Percentiles rank a stretch among this genome's conserved stretches.
These are phyloP conservation scores for Andrena bicolor DNA, from an alignment of 2,888 invertebrate species.

Conservation along the genomic window DNA sequence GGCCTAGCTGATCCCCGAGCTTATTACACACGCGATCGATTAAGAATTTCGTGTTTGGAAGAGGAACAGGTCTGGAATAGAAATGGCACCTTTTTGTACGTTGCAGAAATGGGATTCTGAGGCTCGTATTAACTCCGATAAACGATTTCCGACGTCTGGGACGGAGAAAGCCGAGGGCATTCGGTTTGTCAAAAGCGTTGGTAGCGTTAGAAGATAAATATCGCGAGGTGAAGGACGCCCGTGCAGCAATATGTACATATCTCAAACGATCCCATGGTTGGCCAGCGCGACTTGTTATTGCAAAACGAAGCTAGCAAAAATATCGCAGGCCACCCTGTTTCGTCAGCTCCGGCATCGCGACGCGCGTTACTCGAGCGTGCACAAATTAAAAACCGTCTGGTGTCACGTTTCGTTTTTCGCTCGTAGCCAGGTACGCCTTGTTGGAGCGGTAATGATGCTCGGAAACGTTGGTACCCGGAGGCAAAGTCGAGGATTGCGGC, in stretches of 20 bases:
- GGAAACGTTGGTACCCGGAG: conserved; percentile 6
- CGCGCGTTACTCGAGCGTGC: neutral
- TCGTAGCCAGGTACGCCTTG: neutral
- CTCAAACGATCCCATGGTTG: neutral
- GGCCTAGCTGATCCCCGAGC: neutral
- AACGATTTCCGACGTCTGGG: neutral
- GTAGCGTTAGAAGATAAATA: conserved; percentile 1
- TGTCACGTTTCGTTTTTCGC: neutral
- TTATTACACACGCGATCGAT: neutral
- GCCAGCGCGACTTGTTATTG: neutral
- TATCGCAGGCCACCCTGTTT: neutral
- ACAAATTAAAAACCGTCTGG: conserved; percentile 10
- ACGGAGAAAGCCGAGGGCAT: conserved; percentile 32
- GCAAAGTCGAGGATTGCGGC: conserved; percentile 27
- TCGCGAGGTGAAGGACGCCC: neutral
- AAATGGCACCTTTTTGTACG: no score
- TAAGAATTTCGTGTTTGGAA: neutral
- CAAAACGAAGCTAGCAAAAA: neutral
- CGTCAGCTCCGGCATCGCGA: neutral
- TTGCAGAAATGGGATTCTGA: neutral
- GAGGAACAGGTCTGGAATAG: no score
- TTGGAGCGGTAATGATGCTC: neutral
- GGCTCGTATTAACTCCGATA: no score
- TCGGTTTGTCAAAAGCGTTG: conserved; percentile 10
- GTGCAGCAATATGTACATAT: neutral